A percentile compares a stretch with the other conserved stretches of the same genome.
Evolutionary conservation across 1,140 invertebrate species (phyloP).

Genomic region (Ooceraea biroi): DNA sequence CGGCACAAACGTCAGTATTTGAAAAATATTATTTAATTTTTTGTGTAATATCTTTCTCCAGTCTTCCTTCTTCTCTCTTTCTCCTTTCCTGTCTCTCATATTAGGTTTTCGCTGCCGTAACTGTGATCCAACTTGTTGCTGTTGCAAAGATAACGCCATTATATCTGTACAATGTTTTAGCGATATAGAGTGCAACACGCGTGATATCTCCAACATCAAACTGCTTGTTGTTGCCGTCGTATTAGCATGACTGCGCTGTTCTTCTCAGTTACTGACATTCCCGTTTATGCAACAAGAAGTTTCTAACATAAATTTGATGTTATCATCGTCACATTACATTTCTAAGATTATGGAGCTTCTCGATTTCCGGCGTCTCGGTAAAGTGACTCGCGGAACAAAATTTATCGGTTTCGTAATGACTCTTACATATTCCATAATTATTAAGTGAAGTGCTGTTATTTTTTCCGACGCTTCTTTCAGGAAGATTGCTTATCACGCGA

Average conservation of each 20-base stretch:
- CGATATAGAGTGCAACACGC: not conserved
- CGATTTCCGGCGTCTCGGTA: slow-evolving; percentile 27
- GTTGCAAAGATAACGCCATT: slow-evolving; percentile 15
- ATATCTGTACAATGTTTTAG: slow-evolving; percentile 32
- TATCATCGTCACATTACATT: slow-evolving; percentile 18
- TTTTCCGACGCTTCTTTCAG: not conserved
- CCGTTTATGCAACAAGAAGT: slow-evolving; percentile 15
- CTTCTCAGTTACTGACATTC: slow-evolving; percentile 29
- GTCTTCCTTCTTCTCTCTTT: no score
- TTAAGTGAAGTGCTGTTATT: slow-evolving; percentile 5
- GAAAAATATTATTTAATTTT: not conserved
- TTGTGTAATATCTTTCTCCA: no score
- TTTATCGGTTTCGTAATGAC: slow-evolving; percentile 17
- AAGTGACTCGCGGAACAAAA: not conserved
- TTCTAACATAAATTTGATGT: slow-evolving; percentile 28
- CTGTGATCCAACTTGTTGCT: slow-evolving; percentile 11
- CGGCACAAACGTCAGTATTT: not conserved
- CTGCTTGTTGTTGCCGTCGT: slow-evolving; percentile 2
- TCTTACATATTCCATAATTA: not conserved
- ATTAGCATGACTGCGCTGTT: slow-evolving; percentile 6
- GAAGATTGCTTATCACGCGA: not conserved
- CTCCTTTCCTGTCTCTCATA: no score
- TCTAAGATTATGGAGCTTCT: slow-evolving; percentile 27
- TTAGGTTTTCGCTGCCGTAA: not conserved
- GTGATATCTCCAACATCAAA: slow-evolving; percentile 21